A percentile compares a stretch with the other conserved stretches of the same genome.
Evolutionary conservation across 1,140 invertebrate genomes (phyloP).

Genomic region (silkworm (Bombyx mori)): DNA sequence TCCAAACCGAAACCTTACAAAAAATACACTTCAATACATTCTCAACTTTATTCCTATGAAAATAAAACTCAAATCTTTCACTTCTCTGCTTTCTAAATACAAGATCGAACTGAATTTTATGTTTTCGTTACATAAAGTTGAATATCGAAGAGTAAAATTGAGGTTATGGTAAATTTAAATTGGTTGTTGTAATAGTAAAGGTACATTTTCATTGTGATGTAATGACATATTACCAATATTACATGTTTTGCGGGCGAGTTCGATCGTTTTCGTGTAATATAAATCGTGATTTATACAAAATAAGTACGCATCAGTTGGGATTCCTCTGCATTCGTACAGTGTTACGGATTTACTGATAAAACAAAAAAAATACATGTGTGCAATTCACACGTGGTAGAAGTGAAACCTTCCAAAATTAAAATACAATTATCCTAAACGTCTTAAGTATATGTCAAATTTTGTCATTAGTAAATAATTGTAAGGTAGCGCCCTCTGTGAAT

Average conservation of each 20-base stretch:
- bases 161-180: conserved; percentile 6
- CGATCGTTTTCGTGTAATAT: conserved; percentile 15
- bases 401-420: too few species aligned
- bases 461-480: too few species aligned
- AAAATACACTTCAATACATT: conserved; percentile 5
- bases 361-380: background rate
- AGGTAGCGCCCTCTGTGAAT: too few species aligned
- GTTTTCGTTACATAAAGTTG: background rate
- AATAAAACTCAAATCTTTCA: conserved; percentile 6
- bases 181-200: conserved; percentile 13
- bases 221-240: conserved; percentile 16
- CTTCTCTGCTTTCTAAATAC: too few species aligned
- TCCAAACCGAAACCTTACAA: conserved; percentile 12
- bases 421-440: too few species aligned
- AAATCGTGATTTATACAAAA: conserved; percentile 9
- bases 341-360: background rate
- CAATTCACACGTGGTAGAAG: too few species aligned
- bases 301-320: conserved; percentile 3
- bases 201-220: conserved; percentile 15
- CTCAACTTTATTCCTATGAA: conserved; percentile 6
- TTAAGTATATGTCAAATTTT: too few species aligned
- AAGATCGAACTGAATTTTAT: too few species aligned
- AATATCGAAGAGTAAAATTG: background rate
- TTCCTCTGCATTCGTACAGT: background rate
- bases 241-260: conserved; percentile 20